These are phyloP conservation scores for Anabacerthia variegaticeps DNA, from an alignment of 2,797 vertebrate species.

Conservation along the genomic window DNA sequence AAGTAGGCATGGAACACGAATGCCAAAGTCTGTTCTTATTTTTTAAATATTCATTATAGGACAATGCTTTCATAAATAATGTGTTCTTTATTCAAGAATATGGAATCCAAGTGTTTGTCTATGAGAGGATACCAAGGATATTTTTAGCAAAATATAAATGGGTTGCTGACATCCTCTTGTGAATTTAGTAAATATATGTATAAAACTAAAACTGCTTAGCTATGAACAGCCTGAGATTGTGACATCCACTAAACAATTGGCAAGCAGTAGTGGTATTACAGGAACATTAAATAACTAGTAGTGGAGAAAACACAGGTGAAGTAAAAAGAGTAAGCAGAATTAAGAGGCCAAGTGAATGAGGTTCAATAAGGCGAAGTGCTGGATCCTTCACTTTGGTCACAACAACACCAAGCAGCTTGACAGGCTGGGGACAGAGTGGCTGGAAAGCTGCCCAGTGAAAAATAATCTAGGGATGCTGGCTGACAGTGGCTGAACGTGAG, in stretches of 20 bases:
- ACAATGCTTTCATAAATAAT: background rate
- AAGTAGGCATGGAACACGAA: background rate
- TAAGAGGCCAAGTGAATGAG: background rate
- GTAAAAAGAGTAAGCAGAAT: background rate
- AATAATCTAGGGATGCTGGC: background rate
- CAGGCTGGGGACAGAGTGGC: background rate
- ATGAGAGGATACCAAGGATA: background rate
- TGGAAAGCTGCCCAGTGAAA: background rate
- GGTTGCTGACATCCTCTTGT: background rate
- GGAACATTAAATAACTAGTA: background rate
- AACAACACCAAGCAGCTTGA: background rate
- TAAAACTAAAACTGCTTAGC: background rate
- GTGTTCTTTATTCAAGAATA: background rate
- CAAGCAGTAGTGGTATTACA: background rate
- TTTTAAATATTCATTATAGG: background rate
- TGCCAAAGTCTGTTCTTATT: background rate
- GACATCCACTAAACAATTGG: background rate
- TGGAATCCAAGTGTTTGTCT: background rate
- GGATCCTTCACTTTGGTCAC: background rate
- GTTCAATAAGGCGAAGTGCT: background rate
- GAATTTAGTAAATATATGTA: background rate
- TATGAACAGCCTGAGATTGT: background rate
- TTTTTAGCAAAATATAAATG: background rate
- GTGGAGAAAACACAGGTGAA: background rate
- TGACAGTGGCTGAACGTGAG: background rate